Conservation (phyloP, 2,888 invertebrate genomes). For the Drosophila lutescens region DNA sequence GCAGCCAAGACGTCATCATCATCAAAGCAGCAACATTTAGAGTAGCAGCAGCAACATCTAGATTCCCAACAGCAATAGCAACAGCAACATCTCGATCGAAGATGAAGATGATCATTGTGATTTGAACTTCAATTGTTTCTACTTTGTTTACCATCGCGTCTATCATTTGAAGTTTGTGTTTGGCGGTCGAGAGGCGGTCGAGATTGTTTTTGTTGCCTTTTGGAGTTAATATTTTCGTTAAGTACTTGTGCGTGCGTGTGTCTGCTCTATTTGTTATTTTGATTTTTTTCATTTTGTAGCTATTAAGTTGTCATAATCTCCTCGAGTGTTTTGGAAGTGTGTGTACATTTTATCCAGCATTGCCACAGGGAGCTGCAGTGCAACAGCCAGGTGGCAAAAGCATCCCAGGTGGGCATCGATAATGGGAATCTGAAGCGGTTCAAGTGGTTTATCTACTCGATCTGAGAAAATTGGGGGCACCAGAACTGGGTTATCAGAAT, state of each 20-base stretch:
- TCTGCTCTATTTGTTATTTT: slow-evolving; percentile 69
- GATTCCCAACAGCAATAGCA: slow-evolving; percentile 24
- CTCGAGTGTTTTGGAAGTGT: slow-evolving; percentile 43
- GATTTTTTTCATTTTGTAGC: slow-evolving; percentile 61
- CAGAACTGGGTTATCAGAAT: slow-evolving; percentile 26
- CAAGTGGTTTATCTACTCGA: slow-evolving; percentile 40
- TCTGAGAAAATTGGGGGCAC: slow-evolving; percentile 29
- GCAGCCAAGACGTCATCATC: slow-evolving; percentile 68
- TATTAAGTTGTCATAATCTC: slow-evolving; percentile 78
- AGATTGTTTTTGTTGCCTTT: slow-evolving; percentile 39
- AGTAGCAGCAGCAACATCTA: slow-evolving; percentile 37
- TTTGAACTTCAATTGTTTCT: slow-evolving; percentile 72
- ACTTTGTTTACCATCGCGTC: slow-evolving; percentile 68
- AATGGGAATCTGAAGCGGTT: slow-evolving; percentile 39
- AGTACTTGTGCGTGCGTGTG: slow-evolving; percentile 48
- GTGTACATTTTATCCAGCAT: slow-evolving; percentile 35
- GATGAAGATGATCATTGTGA: slow-evolving; percentile 50
- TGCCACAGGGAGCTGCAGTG: slow-evolving; percentile 47
- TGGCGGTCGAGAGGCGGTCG: slow-evolving; percentile 61
- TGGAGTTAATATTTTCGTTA: slow-evolving; percentile 56
- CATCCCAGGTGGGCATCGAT: slow-evolving; percentile 46
- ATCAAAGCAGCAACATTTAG: slow-evolving; percentile 42
- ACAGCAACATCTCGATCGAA: slow-evolving; percentile 29
- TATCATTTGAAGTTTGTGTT: slow-evolving; percentile 66
- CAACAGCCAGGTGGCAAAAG: slow-evolving; percentile 46